A percentile compares a stretch with the other conserved stretches of the same genome.
These are phyloP conservation scores for Carcharodon carcharias DNA, from an alignment of 2,797 vertebrate genomes.

Conservation along the genomic window DNA sequence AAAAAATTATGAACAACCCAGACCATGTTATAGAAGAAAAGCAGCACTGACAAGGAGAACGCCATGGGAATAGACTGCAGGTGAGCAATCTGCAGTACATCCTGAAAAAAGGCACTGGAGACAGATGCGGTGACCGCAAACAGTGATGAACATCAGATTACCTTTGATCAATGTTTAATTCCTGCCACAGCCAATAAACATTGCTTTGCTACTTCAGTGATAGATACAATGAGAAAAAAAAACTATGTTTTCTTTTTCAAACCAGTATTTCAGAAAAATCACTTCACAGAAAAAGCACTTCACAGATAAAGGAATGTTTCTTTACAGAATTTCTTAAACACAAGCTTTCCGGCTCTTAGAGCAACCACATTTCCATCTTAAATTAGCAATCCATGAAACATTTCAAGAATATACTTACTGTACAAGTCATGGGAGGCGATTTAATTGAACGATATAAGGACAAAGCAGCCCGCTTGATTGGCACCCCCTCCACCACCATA, in stretches of 20 bases:
- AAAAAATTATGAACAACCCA: neutral
- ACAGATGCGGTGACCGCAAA: neutral
- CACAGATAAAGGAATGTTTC: neutral
- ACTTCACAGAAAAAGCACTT: neutral
- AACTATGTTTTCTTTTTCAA: neutral
- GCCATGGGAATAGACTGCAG: neutral
- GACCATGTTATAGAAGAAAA: neutral
- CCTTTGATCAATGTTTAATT: neutral
- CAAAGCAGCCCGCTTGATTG: neutral
- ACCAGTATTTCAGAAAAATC: neutral
- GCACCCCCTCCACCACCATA: too few relatives aligned
- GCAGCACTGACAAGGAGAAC: neutral
- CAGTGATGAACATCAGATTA: neutral
- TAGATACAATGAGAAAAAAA: neutral
- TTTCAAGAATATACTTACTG: too few relatives aligned
- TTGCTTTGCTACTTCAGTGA: neutral
- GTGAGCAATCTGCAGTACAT: neutral
- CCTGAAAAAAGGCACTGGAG: neutral
- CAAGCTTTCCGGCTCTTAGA: neutral
- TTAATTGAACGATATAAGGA: neutral
- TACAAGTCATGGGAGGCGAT: neutral
- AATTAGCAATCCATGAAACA: neutral
- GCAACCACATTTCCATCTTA: neutral
- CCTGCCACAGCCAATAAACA: neutral
- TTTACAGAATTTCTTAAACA: neutral